Evolutionary conservation across 2,797 vertebrate species (phyloP).

Genomic region (Liasis olivaceus): DNA sequence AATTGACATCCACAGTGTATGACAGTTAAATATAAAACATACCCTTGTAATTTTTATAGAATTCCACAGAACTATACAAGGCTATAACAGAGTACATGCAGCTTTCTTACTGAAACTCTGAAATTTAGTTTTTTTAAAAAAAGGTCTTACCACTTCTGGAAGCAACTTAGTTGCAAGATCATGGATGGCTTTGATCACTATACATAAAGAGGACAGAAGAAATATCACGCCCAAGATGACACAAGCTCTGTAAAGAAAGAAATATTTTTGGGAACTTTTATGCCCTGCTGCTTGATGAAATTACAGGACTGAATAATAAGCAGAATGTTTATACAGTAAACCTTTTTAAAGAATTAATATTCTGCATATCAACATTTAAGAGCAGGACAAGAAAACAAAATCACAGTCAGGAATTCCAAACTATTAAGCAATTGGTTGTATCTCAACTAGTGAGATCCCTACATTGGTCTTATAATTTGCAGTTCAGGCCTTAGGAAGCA

Average conservation of each 20-base stretch:
- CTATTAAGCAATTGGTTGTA: neutral
- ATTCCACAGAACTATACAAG: neutral
- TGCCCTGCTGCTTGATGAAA: neutral
- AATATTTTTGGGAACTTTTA: slow-evolving; percentile 22
- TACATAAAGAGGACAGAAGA: slow-evolving; percentile 91
- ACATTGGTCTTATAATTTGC: neutral
- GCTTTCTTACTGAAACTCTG: neutral
- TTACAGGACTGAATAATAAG: neutral
- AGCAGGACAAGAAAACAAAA: neutral
- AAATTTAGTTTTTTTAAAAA: neutral
- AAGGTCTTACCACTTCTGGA: slow-evolving; percentile 92
- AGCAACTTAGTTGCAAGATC: slow-evolving; percentile 88
- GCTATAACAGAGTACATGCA: neutral
- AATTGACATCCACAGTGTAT: neutral
- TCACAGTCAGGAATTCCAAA: neutral
- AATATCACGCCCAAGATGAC: slow-evolving; percentile 92
- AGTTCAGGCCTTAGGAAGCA: neutral
- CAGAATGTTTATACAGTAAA: neutral
- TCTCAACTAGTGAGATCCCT: neutral
- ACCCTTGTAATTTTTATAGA: neutral
- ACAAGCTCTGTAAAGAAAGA: slow-evolving; percentile 85
- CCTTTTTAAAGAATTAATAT: neutral
- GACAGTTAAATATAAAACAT: neutral
- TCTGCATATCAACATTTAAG: neutral
- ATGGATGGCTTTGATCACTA: slow-evolving; percentile 95